Percentiles rank a stretch among this genome's conserved stretches.
These are phyloP conservation scores for Neoscelio sp. DNA, from an alignment of 2,888 invertebrate species.

Conservation along the genomic window DNA sequence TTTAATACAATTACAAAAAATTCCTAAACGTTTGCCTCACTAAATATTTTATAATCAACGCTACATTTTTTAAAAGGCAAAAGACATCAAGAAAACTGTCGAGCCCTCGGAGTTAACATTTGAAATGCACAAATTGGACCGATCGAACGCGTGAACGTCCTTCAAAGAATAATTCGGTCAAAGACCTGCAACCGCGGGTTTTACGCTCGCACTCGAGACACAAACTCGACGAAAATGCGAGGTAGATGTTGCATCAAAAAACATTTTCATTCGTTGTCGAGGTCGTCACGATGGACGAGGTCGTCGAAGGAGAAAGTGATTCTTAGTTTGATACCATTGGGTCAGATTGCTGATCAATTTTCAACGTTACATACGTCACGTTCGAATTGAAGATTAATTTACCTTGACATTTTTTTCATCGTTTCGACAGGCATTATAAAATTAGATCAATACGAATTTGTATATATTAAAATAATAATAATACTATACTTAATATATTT, in stretches of 20 bases:
- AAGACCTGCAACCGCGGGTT: constrained; percentile 54
- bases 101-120: neutral
- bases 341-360: constrained; percentile 47
- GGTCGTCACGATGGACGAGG: constrained; percentile 62
- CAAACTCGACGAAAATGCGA: constrained; percentile 35
- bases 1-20: too few species aligned
- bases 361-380: constrained; percentile 3
- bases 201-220: constrained; percentile 12
- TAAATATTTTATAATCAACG: too few species aligned
- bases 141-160: constrained; percentile 39
- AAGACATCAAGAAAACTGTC: neutral
- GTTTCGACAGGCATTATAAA: too few species aligned
- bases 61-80: too few species aligned
- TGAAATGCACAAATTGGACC: constrained; percentile 36
- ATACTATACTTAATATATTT: too few species aligned
- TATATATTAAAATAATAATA: too few species aligned
- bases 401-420: too few species aligned
- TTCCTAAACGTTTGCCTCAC: too few species aligned
- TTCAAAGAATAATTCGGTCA: constrained; percentile 57
- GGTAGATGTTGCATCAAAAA: constrained; percentile 19
- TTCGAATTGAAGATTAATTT: constrained; percentile 1
- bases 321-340: too few species aligned
- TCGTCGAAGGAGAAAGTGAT: constrained; percentile 64
- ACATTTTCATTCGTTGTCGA: constrained; percentile 60
- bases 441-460: too few species aligned